phyloP scores from a whole-genome alignment of 2,888 invertebrate species.

The Callinectes sapidus region DNA sequence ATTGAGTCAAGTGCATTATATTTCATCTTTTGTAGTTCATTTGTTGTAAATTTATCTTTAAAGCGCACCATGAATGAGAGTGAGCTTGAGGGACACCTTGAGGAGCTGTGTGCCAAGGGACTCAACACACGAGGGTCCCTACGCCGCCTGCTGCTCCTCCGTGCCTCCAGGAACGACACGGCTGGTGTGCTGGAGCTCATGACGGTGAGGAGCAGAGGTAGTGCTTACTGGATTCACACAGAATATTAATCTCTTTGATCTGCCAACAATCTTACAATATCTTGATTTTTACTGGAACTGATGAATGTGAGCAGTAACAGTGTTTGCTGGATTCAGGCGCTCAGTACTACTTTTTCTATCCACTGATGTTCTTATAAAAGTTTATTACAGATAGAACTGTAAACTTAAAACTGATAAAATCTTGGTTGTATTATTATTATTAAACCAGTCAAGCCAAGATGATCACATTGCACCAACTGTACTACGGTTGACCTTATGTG shows the following conservation, averaged over 20 bases:
- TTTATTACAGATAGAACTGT: background rate
- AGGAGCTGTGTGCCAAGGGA: constrained; percentile 82
- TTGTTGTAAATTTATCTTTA: background rate
- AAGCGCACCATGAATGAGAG: constrained; percentile 81
- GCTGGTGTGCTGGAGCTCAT: constrained; percentile 37
- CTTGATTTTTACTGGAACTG: background rate
- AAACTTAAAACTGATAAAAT: too few species aligned
- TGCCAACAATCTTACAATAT: too few species aligned
- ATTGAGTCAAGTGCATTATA: background rate
- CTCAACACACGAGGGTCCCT: constrained; percentile 83
- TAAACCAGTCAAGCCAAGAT: too few species aligned
- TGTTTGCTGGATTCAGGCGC: background rate
- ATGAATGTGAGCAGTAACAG: too few species aligned
- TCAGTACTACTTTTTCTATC: background rate
- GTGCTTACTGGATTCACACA: background rate
- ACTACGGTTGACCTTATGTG: too few species aligned
- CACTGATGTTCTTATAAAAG: background rate
- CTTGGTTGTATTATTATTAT: too few species aligned
- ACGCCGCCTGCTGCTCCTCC: constrained; percentile 76
- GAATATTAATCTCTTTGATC: too few species aligned
- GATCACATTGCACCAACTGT: too few species aligned
- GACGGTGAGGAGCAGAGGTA: background rate
- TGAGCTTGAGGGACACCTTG: constrained; percentile 81
- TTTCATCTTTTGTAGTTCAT: background rate
- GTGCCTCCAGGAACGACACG: constrained; percentile 40